These are phyloP conservation scores for Brachylomia viminalis DNA, from an alignment of 2,888 invertebrate species.

Conservation along the genomic window DNA sequence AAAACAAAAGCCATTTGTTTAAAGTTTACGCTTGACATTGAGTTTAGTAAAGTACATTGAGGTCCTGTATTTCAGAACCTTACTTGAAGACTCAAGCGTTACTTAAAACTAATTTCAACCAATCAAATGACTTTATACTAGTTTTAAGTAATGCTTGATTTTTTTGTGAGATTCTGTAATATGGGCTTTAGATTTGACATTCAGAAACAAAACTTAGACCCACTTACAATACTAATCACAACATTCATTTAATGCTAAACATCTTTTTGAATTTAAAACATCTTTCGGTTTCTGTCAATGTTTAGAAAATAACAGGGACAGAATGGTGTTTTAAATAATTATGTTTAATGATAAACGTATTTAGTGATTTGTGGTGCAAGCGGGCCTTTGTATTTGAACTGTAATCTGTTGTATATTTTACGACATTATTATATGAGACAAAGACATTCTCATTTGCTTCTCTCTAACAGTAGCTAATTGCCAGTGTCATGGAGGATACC, in stretches of 20 bases:
- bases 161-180: background rate
- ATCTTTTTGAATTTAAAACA: too few relatives aligned
- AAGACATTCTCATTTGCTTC: background rate
- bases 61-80: background rate
- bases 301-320: background rate
- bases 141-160: background rate
- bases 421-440: background rate
- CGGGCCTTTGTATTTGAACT: background rate
- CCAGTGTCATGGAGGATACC: background rate
- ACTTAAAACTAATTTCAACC: constrained; percentile 1
- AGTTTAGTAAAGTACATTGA: background rate
- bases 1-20: too few relatives aligned
- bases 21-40: background rate
- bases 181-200: background rate
- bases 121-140: background rate
- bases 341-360: background rate
- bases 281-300: background rate
- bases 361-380: background rate
- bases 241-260: background rate
- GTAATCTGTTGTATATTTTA: background rate
- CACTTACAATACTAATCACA: background rate
- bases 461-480: background rate
- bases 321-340: background rate
- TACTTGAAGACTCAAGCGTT: background rate
- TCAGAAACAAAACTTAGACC: background rate